Percentiles rank a stretch among this genome's conserved stretches.
Conservation (phyloP, 2,113 vertebrate species). For the Oryzias melastigma region DNA sequence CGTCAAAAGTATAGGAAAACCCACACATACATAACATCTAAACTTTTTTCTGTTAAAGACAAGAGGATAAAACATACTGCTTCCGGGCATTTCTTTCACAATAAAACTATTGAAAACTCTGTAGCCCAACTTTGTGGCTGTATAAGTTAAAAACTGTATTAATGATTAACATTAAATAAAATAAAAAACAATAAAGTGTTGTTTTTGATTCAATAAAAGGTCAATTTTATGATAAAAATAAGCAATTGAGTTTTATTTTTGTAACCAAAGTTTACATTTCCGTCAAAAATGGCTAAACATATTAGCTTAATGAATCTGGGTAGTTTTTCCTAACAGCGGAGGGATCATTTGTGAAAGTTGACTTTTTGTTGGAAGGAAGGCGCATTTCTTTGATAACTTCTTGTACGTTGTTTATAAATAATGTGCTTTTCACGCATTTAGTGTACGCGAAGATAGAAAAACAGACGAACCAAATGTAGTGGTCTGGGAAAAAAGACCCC, state of each 20-base stretch:
- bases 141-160: too few relatives aligned
- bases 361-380: background rate
- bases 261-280: conserved; percentile 11
- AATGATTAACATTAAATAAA: background rate
- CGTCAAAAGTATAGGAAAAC: conserved; percentile 45
- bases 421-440: background rate
- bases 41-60: too few relatives aligned
- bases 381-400: background rate
- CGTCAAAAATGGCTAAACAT: background rate
- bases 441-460: background rate
- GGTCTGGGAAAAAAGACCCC: too few relatives aligned
- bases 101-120: background rate
- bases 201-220: background rate
- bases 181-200: background rate
- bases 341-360: background rate
- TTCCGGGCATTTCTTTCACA: conserved; percentile 30
- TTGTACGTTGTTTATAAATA: background rate
- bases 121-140: background rate
- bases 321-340: background rate
- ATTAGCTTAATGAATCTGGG: background rate
- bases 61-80: fast-evolving
- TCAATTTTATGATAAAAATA: background rate
- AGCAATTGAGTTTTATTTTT: conserved; percentile 13
- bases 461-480: background rate
- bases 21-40: background rate